Percentiles rank a stretch among this genome's conserved stretches.
phyloP scores from a whole-genome alignment of 2,888 invertebrate species.

The Acholoe squamosa region DNA sequence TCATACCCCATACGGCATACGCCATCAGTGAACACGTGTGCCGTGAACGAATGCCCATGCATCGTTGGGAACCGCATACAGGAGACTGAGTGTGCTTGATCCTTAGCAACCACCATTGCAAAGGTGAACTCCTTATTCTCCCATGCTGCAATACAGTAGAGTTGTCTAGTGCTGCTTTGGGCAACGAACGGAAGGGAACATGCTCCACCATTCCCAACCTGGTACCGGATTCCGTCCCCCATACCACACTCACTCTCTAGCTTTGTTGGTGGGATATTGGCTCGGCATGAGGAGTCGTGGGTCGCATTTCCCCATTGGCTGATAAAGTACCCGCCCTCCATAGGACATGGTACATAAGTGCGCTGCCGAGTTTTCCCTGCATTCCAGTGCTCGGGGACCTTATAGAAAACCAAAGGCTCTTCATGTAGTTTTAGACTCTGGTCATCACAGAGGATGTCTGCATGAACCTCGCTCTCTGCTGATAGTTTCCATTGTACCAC shows the following conservation, averaged over 20 bases:
- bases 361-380: neutral
- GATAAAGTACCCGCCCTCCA: constrained; percentile 49
- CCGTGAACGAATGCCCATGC: constrained; percentile 49
- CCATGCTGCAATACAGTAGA: constrained; percentile 35
- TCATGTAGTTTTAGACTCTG: constrained; percentile 33
- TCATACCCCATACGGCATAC: constrained; percentile 33
- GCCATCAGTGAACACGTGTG: neutral
- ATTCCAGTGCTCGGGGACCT: constrained; percentile 36
- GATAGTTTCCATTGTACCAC: constrained; percentile 37
- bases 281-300: constrained; percentile 26
- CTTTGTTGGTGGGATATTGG: constrained; percentile 35
- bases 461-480: constrained; percentile 53
- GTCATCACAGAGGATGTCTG: constrained; percentile 12
- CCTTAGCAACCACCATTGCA: constrained; percentile 28
- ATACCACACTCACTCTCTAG: constrained; percentile 51
- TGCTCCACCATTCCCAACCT: neutral
- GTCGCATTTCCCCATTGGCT: constrained; percentile 49
- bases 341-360: neutral
- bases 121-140: constrained; percentile 35
- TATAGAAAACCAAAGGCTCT: neutral
- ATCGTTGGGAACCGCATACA: constrained; percentile 49
- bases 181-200: neutral
- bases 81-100: neutral
- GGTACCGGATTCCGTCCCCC: constrained; percentile 33
- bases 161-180: neutral